Percentiles rank a stretch among this genome's conserved stretches.
Evolutionary conservation across 2,888 invertebrate genomes (phyloP).

Genomic region (Tetropium fuscum): DNA sequence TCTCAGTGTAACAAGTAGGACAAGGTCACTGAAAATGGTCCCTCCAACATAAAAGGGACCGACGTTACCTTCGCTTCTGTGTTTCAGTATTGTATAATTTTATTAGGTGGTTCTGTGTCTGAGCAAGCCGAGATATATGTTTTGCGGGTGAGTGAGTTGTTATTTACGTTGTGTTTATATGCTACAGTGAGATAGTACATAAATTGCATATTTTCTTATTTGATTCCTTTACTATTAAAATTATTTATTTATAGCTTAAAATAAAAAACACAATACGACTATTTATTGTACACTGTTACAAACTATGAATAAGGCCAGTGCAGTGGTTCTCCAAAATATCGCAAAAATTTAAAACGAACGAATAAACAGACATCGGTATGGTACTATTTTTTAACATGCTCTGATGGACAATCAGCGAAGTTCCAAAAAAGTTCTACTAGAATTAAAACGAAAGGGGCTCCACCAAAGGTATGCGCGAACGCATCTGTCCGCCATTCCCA

Average conservation of each 20-base stretch:
- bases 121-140: too few species aligned
- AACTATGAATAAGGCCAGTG: not conserved
- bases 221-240: not conserved
- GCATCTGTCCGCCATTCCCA: not conserved
- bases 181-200: too few species aligned
- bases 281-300: not conserved
- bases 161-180: too few species aligned
- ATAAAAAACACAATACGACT: not conserved
- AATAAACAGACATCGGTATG: slow-evolving; percentile 1
- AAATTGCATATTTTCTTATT: too few species aligned
- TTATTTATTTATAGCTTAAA: not conserved
- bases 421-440: not conserved
- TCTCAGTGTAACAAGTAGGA: too few species aligned
- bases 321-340: not conserved
- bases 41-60: too few species aligned
- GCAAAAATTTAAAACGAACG: not conserved
- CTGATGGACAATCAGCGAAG: slow-evolving; percentile 3
- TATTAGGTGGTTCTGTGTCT: too few species aligned
- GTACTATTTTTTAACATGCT: slow-evolving; percentile 1
- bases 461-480: not conserved
- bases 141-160: too few species aligned
- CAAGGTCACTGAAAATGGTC: too few species aligned
- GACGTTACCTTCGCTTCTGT: too few species aligned
- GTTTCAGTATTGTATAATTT: too few species aligned
- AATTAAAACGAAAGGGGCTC: not conserved